Evolutionary conservation across 1,140 invertebrate genomes (phyloP).

Genomic region (Euwallacea similis): DNA sequence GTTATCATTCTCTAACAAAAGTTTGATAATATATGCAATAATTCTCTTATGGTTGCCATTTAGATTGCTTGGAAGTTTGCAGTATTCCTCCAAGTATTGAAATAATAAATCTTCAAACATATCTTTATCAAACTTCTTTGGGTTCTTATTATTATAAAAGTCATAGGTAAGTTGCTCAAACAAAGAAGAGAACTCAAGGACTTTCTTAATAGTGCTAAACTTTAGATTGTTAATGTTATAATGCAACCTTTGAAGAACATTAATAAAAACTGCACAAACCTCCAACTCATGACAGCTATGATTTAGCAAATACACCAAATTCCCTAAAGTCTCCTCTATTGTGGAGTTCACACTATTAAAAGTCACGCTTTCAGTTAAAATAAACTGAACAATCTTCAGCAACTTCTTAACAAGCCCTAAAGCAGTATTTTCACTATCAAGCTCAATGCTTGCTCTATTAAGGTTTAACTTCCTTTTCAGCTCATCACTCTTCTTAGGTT

Average conservation of each 20-base stretch:
- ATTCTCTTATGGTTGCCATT: slow-evolving; percentile 28
- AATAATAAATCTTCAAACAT: slow-evolving; percentile 35
- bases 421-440: slow-evolving; percentile 38
- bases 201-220: slow-evolving; percentile 29
- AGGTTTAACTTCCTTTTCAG: slow-evolving; percentile 56
- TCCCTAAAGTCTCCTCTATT: slow-evolving; percentile 38
- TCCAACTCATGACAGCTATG: slow-evolving; percentile 40
- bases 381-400: slow-evolving; percentile 45
- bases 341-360: slow-evolving; percentile 38
- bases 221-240: slow-evolving; percentile 36
- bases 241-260: slow-evolving; percentile 32
- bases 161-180: slow-evolving; percentile 46
- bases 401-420: slow-evolving; percentile 42
- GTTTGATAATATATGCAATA: slow-evolving; percentile 5
- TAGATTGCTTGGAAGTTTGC: slow-evolving; percentile 5
- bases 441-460: slow-evolving; percentile 50
- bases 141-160: slow-evolving; percentile 38
- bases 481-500: slow-evolving; percentile 52
- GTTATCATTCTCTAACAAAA: background rate
- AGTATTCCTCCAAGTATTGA: slow-evolving; percentile 15
- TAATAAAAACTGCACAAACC: slow-evolving; percentile 44
- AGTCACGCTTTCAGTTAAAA: slow-evolving; percentile 42
- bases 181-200: slow-evolving; percentile 37
- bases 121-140: slow-evolving; percentile 14
- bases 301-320: slow-evolving; percentile 43